phyloP scores from a whole-genome alignment of 2,113 vertebrate species.

The Nothoprocta pentlandii region DNA sequence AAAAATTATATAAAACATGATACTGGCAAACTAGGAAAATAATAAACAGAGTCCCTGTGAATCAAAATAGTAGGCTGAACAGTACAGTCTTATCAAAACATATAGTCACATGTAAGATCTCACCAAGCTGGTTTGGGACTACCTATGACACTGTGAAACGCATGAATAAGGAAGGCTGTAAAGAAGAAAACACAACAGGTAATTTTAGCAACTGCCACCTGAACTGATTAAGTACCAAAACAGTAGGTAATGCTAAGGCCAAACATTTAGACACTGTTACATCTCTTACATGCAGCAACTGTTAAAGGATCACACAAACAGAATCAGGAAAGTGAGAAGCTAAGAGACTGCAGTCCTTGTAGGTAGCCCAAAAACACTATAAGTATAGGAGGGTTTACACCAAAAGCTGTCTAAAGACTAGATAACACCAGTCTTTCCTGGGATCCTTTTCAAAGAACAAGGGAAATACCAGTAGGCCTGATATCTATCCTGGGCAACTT shows the following conservation, averaged over 20 bases:
- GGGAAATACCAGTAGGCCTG: not conserved
- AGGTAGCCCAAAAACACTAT: not conserved
- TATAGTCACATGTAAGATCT: not conserved
- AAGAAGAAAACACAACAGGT: not conserved
- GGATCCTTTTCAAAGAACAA: not conserved
- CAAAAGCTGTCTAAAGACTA: not conserved
- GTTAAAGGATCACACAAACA: not conserved
- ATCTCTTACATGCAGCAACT: not conserved
- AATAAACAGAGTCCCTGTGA: not conserved
- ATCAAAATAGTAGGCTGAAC: not conserved
- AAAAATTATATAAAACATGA: not conserved
- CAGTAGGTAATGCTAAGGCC: not conserved
- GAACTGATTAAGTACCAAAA: not conserved
- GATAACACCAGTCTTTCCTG: not conserved
- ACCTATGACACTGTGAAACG: not conserved
- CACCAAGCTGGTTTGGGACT: not conserved
- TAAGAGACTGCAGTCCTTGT: not conserved
- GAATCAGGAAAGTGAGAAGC: not conserved
- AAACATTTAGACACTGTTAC: not conserved
- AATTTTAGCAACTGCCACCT: not conserved
- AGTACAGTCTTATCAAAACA: slow-evolving; percentile 1
- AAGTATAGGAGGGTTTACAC: not conserved
- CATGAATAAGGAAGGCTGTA: not conserved
- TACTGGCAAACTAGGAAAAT: not conserved
- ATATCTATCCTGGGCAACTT: not conserved